These are phyloP conservation scores for Altica lythri DNA, from an alignment of 2,888 invertebrate genomes.

Conservation along the genomic window DNA sequence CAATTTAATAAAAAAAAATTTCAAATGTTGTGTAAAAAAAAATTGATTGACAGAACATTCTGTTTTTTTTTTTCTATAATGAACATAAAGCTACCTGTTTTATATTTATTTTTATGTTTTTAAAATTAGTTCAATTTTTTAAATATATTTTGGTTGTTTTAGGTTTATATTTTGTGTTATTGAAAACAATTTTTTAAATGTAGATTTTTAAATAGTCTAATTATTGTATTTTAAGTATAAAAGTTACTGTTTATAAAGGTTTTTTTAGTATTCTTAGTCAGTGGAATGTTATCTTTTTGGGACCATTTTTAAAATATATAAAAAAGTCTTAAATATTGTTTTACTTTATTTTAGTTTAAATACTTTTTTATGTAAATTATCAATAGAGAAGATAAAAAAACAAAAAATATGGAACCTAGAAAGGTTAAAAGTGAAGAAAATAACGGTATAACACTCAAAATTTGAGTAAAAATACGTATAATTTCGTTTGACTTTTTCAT, in stretches of 20 bases:
- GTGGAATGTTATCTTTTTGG: conserved; percentile 51
- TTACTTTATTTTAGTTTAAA: too few relatives aligned
- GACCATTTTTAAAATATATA: conserved; percentile 50
- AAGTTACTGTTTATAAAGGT: conserved; percentile 38
- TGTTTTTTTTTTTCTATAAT: conserved; percentile 21
- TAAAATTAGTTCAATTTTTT: conserved; percentile 15
- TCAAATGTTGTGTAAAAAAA: too few relatives aligned
- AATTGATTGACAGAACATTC: too few relatives aligned
- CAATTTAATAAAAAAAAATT: too few relatives aligned
- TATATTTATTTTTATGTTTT: conserved; percentile 26
- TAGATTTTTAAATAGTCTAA: conserved; percentile 16
- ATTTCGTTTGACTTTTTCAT: too few relatives aligned
- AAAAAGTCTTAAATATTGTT: conserved; percentile 35
- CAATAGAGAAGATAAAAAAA: too few relatives aligned
- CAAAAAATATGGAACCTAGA: too few relatives aligned
- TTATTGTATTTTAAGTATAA: conserved; percentile 27
- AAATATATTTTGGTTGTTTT: conserved; percentile 11
- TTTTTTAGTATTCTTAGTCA: conserved; percentile 45
- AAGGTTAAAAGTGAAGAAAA: too few relatives aligned
- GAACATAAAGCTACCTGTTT: conserved; percentile 21
- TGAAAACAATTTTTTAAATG: conserved; percentile 7
- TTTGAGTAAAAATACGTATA: too few relatives aligned
- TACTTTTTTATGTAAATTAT: too few relatives aligned
- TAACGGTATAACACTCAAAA: too few relatives aligned
- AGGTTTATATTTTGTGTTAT: conserved; percentile 8